phyloP scores from a whole-genome alignment of 2,113 vertebrate genomes.

The Rhodinocichla rosea region DNA sequence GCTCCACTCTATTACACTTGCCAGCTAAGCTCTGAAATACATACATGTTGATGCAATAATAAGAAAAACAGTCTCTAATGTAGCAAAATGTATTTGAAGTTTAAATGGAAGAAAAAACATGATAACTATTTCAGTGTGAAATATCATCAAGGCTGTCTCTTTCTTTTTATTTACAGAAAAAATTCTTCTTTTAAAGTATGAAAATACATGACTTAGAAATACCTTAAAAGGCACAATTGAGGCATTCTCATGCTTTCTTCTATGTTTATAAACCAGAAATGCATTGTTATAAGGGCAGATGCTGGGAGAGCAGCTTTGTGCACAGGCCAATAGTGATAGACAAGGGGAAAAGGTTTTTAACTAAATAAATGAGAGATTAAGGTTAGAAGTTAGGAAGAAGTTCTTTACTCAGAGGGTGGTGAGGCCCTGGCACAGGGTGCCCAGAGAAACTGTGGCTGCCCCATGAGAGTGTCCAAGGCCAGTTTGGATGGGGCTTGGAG shows the following conservation, averaged over 20 bases:
- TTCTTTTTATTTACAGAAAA: background rate
- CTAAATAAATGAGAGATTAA: background rate
- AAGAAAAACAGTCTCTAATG: background rate
- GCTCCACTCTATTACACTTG: background rate
- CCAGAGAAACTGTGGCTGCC: background rate
- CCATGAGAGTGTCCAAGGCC: fast-evolving
- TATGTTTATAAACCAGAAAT: background rate
- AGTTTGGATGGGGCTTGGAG: background rate
- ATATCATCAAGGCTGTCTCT: background rate
- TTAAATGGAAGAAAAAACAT: background rate
- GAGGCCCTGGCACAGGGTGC: background rate
- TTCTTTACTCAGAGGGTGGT: background rate
- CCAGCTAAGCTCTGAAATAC: background rate
- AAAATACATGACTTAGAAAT: background rate
- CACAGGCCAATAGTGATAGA: no score
- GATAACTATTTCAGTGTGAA: background rate
- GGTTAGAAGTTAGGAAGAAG: background rate
- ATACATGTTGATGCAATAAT: background rate
- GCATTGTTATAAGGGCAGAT: background rate
- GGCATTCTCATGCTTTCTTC: background rate
- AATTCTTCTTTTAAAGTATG: background rate
- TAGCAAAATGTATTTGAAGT: background rate
- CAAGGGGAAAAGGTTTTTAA: background rate
- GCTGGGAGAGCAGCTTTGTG: background rate
- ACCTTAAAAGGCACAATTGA: background rate